These are phyloP conservation scores for Aphaenogaster rudis DNA, from an alignment of 1,140 invertebrate species.

Conservation along the genomic window DNA sequence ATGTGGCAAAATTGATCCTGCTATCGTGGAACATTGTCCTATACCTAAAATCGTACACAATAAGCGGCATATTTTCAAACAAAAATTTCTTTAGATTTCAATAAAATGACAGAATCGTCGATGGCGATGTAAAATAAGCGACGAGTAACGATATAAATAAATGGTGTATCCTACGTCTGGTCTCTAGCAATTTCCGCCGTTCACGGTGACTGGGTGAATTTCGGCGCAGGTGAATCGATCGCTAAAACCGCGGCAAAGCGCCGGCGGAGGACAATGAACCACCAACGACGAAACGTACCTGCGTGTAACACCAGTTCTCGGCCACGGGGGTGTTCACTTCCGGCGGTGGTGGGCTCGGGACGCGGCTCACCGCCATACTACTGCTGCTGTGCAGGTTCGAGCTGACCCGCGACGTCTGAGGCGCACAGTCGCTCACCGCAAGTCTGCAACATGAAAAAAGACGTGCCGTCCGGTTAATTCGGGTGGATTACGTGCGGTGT, in stretches of 20 bases:
- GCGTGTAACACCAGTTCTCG: conserved; percentile 98
- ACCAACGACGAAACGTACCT: conserved; percentile 89
- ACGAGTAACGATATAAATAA: background rate
- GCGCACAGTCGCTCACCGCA: conserved; percentile 95
- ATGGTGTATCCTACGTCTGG: background rate
- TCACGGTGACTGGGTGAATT: conserved; percentile 38
- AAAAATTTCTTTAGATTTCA: background rate
- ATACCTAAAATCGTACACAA: background rate
- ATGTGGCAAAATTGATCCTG: background rate
- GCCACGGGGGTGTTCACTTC: conserved; percentile 97
- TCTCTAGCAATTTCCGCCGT: conserved; percentile 13
- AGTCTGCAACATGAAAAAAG: conserved; percentile 88
- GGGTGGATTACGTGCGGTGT: background rate
- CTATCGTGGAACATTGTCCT: background rate
- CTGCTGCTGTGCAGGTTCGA: conserved; percentile 91
- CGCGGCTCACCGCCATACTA: conserved; percentile 96
- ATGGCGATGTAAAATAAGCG: background rate
- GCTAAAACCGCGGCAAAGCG: conserved; percentile 10
- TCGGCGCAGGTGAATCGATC: conserved; percentile 43
- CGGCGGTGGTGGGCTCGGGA: conserved; percentile 95
- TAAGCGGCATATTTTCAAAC: background rate
- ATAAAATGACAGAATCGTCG: background rate
- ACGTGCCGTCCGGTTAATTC: conserved; percentile 28
- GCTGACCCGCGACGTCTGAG: conserved; percentile 93
- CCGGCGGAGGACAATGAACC: conserved; percentile 34